phyloP scores from a whole-genome alignment of 2,888 invertebrate species.

The Aspidapion aeneum region DNA sequence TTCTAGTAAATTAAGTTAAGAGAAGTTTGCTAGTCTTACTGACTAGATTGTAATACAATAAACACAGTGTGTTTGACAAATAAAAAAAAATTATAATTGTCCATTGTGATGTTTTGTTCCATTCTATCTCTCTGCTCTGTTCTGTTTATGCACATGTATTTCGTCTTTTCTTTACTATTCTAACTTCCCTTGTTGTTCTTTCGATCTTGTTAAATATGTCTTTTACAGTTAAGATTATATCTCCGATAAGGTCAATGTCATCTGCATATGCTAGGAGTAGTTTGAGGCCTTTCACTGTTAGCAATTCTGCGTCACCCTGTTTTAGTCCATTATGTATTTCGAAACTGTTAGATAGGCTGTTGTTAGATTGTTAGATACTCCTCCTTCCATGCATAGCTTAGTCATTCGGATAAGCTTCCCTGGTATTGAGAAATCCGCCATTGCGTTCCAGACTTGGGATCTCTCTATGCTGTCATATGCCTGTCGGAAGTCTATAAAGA shows the following conservation, averaged over 20 bases:
- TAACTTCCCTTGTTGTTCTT: background rate
- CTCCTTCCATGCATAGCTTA: background rate
- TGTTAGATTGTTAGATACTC: too few species aligned
- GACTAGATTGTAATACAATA: too few species aligned
- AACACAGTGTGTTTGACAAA: too few species aligned
- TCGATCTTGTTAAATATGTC: conserved; percentile 4
- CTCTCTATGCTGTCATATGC: conserved; percentile 4
- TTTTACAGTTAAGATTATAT: background rate
- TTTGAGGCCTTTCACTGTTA: background rate
- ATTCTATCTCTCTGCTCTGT: background rate
- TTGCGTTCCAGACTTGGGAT: background rate
- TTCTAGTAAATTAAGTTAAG: too few species aligned
- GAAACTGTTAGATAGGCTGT: background rate
- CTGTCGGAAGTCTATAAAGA: conserved; percentile 1
- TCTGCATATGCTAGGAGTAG: conserved; percentile 3
- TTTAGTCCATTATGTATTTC: background rate
- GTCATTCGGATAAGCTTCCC: background rate
- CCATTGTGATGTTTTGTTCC: background rate
- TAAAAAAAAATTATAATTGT: too few species aligned
- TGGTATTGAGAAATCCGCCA: background rate
- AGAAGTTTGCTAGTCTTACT: too few species aligned
- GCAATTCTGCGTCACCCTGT: background rate
- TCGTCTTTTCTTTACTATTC: conserved; percentile 4
- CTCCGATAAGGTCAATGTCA: conserved; percentile 7
- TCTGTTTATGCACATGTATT: conserved; percentile 4